Conservation (phyloP, 2,797 vertebrate species). For the Karalla daura region DNA sequence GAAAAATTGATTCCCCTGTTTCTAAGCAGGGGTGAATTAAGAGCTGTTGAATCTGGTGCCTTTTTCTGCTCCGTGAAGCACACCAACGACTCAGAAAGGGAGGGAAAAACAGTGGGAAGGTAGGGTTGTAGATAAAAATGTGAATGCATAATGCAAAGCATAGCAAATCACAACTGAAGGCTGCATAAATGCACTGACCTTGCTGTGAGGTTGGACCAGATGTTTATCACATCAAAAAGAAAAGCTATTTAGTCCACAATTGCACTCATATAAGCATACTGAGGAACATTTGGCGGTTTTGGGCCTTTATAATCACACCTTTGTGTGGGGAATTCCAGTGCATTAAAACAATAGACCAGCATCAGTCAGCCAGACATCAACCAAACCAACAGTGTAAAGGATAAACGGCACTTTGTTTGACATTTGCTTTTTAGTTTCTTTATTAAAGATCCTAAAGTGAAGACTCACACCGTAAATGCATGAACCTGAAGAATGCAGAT, state of each 20-base stretch:
- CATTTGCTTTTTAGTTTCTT: neutral
- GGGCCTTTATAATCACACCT: neutral
- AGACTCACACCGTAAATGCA: no score
- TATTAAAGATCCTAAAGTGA: no score
- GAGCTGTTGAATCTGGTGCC: constrained; percentile 13
- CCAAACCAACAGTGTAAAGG: neutral
- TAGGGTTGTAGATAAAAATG: constrained; percentile 19
- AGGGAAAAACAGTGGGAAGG: constrained; percentile 11
- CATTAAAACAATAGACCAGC: neutral
- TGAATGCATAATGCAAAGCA: constrained; percentile 21
- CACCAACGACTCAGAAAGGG: neutral
- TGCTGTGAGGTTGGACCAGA: constrained; percentile 16
- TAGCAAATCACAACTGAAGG: constrained; percentile 21
- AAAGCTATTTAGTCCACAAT: constrained; percentile 21
- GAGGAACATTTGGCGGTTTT: neutral
- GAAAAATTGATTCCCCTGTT: constrained; percentile 47
- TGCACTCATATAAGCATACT: constrained; percentile 4
- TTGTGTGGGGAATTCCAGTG: neutral
- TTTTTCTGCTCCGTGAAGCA: constrained; percentile 40
- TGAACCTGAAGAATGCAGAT: no score
- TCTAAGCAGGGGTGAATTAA: constrained; percentile 42
- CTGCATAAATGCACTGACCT: constrained; percentile 22
- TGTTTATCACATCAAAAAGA: constrained; percentile 34
- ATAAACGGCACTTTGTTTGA: neutral
- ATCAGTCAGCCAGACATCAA: neutral